These are phyloP conservation scores for Plestiodon gilberti DNA, from an alignment of 2,113 vertebrate species.

Conservation along the genomic window DNA sequence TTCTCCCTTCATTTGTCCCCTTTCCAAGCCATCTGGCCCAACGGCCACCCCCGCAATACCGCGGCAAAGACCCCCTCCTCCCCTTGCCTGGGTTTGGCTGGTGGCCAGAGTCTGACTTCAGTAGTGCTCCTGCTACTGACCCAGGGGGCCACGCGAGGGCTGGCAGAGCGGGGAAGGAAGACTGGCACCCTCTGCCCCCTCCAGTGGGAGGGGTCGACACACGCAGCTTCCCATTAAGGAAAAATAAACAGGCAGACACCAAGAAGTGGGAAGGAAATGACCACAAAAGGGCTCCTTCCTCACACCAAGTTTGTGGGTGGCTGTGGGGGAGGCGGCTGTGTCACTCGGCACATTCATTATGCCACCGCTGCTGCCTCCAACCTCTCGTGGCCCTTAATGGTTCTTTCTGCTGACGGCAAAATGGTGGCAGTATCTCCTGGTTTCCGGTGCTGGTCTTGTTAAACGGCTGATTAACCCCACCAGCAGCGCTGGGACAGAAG, in stretches of 20 bases:
- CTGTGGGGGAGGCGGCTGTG: not conserved
- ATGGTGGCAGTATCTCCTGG: not conserved
- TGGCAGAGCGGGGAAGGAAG: too few relatives aligned
- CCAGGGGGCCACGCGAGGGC: too few relatives aligned
- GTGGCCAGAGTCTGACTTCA: too few relatives aligned
- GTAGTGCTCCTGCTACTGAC: too few relatives aligned
- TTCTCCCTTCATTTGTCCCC: too few relatives aligned
- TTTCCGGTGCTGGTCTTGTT: slow-evolving; percentile 1
- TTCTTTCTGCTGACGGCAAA: not conserved
- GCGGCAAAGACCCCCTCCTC: too few relatives aligned
- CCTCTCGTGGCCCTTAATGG: not conserved
- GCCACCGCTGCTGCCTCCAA: not conserved
- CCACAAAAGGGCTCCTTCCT: not conserved
- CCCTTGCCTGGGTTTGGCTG: too few relatives aligned
- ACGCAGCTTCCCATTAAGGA: not conserved
- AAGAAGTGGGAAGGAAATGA: not conserved
- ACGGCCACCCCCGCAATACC: too few relatives aligned
- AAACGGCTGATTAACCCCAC: not conserved
- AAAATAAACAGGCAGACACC: not conserved
- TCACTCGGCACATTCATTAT: not conserved
- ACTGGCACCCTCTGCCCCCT: not conserved
- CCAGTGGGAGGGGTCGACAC: not conserved
- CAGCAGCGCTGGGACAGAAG: not conserved
- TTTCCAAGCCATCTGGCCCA: too few relatives aligned
- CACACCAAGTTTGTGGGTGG: not conserved